Percentiles rank a stretch among this genome's conserved stretches.
Evolutionary conservation across 2,113 vertebrate genomes (phyloP).

Genomic region (Elachura formosa): DNA sequence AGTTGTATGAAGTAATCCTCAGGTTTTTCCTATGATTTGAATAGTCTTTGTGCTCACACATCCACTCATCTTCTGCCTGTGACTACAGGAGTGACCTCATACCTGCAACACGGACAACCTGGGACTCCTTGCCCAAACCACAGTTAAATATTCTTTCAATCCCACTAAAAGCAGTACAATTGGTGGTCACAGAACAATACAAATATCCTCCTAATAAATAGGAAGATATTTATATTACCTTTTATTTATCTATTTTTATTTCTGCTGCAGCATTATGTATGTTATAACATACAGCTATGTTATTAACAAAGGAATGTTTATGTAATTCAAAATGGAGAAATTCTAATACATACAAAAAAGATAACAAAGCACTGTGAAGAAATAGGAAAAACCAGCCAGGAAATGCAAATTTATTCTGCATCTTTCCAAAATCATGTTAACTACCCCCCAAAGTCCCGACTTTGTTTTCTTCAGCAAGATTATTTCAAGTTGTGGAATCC

Average conservation of each 20-base stretch:
- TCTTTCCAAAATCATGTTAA: neutral
- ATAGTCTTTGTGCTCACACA: neutral
- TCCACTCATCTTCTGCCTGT: neutral
- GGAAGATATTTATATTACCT: neutral
- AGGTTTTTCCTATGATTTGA: neutral
- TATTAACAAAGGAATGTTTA: neutral
- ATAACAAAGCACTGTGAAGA: neutral
- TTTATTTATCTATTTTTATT: neutral
- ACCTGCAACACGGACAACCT: neutral
- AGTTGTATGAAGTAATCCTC: neutral
- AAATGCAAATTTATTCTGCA: neutral
- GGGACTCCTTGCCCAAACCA: neutral
- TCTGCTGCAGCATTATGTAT: neutral
- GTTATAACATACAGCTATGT: neutral
- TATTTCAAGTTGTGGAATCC: constrained; percentile 18
- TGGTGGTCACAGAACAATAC: neutral
- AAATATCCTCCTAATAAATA: neutral
- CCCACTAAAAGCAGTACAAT: neutral
- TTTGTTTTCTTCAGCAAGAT: neutral
- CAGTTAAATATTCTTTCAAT: neutral
- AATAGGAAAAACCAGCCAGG: neutral
- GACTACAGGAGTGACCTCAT: neutral
- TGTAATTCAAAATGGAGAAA: neutral
- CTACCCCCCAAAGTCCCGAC: neutral
- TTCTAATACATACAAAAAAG: neutral